Percentiles rank a stretch among this genome's conserved stretches.
These are phyloP conservation scores for Leuctra nigra DNA, from an alignment of 2,888 invertebrate genomes.

Conservation along the genomic window DNA sequence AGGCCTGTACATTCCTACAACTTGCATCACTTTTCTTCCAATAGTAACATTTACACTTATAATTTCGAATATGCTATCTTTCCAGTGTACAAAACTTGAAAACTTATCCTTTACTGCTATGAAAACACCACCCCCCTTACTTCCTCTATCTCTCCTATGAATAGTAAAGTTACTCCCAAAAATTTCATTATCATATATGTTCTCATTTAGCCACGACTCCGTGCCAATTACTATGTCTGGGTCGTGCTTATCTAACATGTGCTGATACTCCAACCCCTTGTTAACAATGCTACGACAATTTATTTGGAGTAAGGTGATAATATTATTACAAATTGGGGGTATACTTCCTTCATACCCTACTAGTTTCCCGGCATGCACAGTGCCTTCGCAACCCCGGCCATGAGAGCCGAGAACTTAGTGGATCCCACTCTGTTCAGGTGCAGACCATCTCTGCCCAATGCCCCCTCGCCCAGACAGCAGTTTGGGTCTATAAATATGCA, in stretches of 20 bases:
- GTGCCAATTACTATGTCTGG: slow-evolving; percentile 10
- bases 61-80: background rate
- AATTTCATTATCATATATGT: background rate
- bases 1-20: background rate
- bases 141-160: background rate
- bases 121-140: background rate
- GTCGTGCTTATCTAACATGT: background rate
- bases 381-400: no score
- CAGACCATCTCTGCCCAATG: background rate
- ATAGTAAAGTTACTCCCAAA: background rate
- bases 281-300: slow-evolving; percentile 11
- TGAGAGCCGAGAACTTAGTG: no score
- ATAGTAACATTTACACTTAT: slow-evolving; percentile 1
- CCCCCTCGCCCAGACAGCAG: no score
- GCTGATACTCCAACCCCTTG: background rate
- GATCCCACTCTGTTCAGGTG: slow-evolving; percentile 1
- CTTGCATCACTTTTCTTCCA: background rate
- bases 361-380: no score
- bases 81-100: background rate
- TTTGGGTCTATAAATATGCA: no score
- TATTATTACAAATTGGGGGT: background rate
- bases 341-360: no score
- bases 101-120: background rate
- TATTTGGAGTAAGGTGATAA: background rate
- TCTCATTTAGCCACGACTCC: slow-evolving; percentile 3